Percentiles rank a stretch among this genome's conserved stretches.
These are phyloP conservation scores for Poecilus cupreus DNA, from an alignment of 2,888 invertebrate genomes.

Conservation along the genomic window DNA sequence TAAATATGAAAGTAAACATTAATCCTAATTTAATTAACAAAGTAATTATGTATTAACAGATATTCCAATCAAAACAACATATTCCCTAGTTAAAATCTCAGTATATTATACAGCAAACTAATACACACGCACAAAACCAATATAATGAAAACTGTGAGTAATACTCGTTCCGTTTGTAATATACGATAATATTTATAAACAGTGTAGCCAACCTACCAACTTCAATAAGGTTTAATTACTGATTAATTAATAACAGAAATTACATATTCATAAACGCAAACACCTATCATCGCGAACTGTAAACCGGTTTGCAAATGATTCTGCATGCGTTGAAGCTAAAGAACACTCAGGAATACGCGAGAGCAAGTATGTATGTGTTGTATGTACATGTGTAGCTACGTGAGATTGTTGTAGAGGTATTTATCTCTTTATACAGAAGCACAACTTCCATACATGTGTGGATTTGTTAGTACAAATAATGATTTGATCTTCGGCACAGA, in stretches of 20 bases:
- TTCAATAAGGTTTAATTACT: constrained; percentile 58
- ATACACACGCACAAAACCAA: no score
- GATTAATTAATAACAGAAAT: constrained; percentile 59
- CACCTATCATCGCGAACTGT: constrained; percentile 50
- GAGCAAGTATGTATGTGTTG: background rate
- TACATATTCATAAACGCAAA: constrained; percentile 56
- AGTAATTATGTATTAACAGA: constrained; percentile 1
- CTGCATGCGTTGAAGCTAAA: background rate
- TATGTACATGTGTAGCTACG: background rate
- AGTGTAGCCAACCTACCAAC: constrained; percentile 13
- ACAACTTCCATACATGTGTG: constrained; percentile 7
- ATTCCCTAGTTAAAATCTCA: background rate
- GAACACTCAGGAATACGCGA: background rate
- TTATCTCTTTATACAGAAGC: background rate
- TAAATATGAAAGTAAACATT: background rate
- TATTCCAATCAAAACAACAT: background rate
- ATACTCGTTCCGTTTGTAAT: constrained; percentile 7
- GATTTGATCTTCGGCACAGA: constrained; percentile 3
- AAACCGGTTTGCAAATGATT: constrained; percentile 51
- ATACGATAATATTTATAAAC: constrained; percentile 25
- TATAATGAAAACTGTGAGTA: background rate
- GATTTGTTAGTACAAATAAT: constrained; percentile 12
- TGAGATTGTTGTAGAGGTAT: background rate
- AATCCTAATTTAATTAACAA: constrained; percentile 18
- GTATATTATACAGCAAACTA: no score